Percentiles rank a stretch among this genome's conserved stretches.
phyloP scores from a whole-genome alignment of 2,797 vertebrate genomes.

The Siniperca scherzeri region DNA sequence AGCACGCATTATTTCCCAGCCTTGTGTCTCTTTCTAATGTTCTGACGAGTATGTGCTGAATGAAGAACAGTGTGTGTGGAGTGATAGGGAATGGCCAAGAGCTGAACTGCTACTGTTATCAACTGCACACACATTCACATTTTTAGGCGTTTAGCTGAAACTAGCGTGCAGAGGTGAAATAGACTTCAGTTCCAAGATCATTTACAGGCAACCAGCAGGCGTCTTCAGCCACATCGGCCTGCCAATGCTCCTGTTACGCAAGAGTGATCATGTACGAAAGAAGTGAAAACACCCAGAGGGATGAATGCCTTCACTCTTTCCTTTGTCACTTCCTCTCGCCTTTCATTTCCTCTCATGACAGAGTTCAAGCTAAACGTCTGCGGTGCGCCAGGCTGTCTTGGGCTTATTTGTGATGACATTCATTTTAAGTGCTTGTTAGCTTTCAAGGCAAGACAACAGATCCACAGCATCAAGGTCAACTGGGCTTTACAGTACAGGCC shows the following conservation, averaged over 20 bases:
- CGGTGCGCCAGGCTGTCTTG: not conserved
- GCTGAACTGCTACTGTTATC: not conserved
- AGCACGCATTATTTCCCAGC: not conserved
- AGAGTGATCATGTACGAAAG: not conserved
- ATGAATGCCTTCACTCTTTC: slow-evolving; percentile 16
- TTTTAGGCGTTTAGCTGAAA: slow-evolving; percentile 6
- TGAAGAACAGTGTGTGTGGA: not conserved
- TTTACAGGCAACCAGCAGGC: not conserved
- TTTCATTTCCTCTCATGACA: slow-evolving; percentile 48
- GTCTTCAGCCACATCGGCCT: not conserved
- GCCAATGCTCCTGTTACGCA: slow-evolving; percentile 3
- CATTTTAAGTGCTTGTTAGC: slow-evolving; percentile 55
- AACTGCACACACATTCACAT: not conserved
- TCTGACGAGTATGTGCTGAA: not conserved
- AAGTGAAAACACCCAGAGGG: slow-evolving; percentile 25
- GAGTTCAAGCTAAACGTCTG: slow-evolving; percentile 15
- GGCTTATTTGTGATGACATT: slow-evolving; percentile 30
- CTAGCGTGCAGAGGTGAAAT: not conserved
- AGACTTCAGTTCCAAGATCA: not conserved
- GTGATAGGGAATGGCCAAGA: not conserved
- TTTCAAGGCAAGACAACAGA: slow-evolving; percentile 38
- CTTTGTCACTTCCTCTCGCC: slow-evolving; percentile 27
- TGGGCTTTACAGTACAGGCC: slow-evolving; percentile 22
- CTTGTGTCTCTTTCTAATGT: not conserved
- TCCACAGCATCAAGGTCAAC: slow-evolving; percentile 26